Base-by-base conservation (phyloP, 1,140 invertebrate species). In the Drepana arcuata region DNA sequence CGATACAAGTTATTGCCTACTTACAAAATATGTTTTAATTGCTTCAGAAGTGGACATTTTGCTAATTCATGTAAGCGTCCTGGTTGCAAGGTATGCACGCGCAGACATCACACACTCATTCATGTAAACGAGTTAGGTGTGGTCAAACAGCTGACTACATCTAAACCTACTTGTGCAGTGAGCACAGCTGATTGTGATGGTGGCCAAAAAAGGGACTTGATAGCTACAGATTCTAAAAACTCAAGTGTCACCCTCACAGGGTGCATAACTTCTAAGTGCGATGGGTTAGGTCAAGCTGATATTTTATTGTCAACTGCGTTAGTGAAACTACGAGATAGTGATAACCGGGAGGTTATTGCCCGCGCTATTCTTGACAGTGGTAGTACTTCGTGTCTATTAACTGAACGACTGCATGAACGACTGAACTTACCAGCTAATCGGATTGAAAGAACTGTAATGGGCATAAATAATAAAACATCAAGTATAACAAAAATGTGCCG, bases 401-500 rank as follows among this genome's bases (percentile, higher is more conserved):
- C 41, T 4, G 37, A 51, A n/a, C 28, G n/a, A 4, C 11, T 57
- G 2, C 41, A 12, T 34, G 16, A 26, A 5, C 25, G 38, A 13
- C 46, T 63, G 39, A 47, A 46, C 11, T 26, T 61, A 35, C 23
- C 29, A 18, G 16, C 14, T 29, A 13, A 31, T 13, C 11, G 18
- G 0, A 23, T 39, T 7, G 25, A 56, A 18, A 26, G 23, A 16
- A 46, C 44, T 6, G 23, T 55, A 2, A 9, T 42, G 14, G 51
- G 50, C n/a, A 52, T 59, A 12, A 56, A 64, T 36, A 59, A 59
- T 35, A 24, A 29, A 0, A 25, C 9, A n/a, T 46, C 51, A 1
- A 35, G 21, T 6, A 28, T 55, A 28, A n/a, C 18, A 31, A 42
- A 57, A 34, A 41, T 28, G n/a, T 57, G 58, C 45, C n/a, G 14